Evolutionary conservation across 2,888 invertebrate genomes (phyloP).

Genomic region (Sminthurinus aureus): DNA sequence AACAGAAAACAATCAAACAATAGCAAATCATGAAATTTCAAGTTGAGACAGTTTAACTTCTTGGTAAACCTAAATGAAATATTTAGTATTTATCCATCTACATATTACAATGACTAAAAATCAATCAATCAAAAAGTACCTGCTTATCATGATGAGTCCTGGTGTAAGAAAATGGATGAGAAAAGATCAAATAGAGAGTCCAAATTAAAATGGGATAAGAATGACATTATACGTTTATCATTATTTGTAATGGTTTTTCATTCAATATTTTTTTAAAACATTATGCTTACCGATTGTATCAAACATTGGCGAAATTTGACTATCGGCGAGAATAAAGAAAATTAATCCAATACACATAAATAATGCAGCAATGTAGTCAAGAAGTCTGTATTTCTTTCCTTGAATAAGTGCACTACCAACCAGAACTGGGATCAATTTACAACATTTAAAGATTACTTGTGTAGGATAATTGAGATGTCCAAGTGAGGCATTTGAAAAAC

Average conservation of each 20-base stretch:
- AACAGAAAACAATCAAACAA: not conserved
- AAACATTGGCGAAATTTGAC: conserved; percentile 70
- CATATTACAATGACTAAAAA: too few species aligned
- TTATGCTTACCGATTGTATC: conserved; percentile 66
- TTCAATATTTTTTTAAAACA: not conserved
- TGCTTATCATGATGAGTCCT: conserved; percentile 65
- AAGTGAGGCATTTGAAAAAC: conserved; percentile 91
- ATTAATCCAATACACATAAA: conserved; percentile 89
- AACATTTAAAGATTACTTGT: conserved; percentile 92
- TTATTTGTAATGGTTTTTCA: not conserved
- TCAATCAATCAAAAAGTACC: conserved; percentile 16
- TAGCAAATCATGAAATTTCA: not conserved
- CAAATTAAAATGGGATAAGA: not conserved
- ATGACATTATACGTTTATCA: not conserved
- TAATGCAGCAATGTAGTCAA: conserved; percentile 84
- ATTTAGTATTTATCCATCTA: not conserved
- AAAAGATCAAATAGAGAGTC: not conserved
- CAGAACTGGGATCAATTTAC: conserved; percentile 94
- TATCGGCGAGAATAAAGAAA: conserved; percentile 86
- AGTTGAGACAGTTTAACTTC: not conserved
- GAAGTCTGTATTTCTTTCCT: conserved; percentile 81
- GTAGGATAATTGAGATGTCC: conserved; percentile 97
- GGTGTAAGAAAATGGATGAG: not conserved
- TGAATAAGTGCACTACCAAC: conserved; percentile 93
- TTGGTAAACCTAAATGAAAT: too few species aligned